Evolutionary conservation across 1,140 invertebrate species (phyloP).

Genomic region (Watersipora subatra): DNA sequence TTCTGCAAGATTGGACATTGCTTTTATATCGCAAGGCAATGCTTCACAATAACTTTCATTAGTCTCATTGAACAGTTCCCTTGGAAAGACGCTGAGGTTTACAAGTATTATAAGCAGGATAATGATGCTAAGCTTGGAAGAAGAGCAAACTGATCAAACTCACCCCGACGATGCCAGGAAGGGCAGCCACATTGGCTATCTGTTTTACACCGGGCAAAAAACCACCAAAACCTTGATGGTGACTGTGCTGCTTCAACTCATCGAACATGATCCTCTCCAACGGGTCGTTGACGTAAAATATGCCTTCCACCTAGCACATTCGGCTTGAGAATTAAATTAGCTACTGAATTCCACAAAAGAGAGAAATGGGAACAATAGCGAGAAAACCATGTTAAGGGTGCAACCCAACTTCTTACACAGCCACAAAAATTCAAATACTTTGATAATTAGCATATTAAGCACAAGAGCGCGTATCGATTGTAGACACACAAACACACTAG

Average conservation of each 20-base stretch:
- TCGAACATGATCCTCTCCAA: conserved; percentile 96
- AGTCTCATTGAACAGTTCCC: too few species aligned
- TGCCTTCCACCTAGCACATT: conserved; percentile 70
- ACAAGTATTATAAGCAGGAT: too few species aligned
- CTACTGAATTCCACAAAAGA: not conserved
- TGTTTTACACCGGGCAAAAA: conserved; percentile 98
- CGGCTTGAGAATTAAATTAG: not conserved
- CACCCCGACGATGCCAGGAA: conserved; percentile 88
- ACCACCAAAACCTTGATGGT: conserved; percentile 52
- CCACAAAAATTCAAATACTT: not conserved
- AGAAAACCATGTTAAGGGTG: too few species aligned
- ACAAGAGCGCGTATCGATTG: too few species aligned
- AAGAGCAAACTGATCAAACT: too few species aligned
- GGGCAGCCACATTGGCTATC: conserved; percentile 95
- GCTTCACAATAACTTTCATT: too few species aligned
- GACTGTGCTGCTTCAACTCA: conserved; percentile 75
- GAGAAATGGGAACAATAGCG: not conserved
- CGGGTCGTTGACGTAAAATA: conserved; percentile 89
- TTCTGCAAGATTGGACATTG: too few species aligned
- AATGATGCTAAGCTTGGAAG: too few species aligned
- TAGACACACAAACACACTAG: too few species aligned
- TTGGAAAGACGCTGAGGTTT: too few species aligned
- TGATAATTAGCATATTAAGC: too few species aligned
- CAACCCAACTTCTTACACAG: not conserved
- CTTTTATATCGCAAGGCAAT: too few species aligned